Evolutionary conservation across 2,113 vertebrate genomes (phyloP), one percentile per base, ranked within the genome.

Genomic region (Hystrix cristata): DNA sequence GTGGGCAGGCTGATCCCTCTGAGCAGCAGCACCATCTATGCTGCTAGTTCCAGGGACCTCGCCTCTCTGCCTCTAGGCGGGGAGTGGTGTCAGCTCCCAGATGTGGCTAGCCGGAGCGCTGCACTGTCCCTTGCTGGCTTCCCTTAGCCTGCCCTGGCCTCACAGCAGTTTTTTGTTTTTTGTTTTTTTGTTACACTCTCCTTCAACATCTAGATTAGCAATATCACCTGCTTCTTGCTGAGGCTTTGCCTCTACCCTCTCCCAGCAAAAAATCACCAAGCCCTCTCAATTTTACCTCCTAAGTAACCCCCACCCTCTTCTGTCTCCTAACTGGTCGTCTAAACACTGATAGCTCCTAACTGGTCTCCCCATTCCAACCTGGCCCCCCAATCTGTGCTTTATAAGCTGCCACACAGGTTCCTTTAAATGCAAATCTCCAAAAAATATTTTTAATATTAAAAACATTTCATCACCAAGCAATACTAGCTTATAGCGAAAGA

Each of bases 391-490:
- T 18, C 71, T 53, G 57, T 13, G 51, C 9, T 83, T 85, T n/a
- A 34, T 19, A 46, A 57, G 48, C 12, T 74, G 51, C 90, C 13
- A 19, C 8, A 8, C 18, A 27, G 46, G 38, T n/a, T 88, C 67
- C 84, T 92, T 71, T 78, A 74, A 92, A 92, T 46, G 55, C 25
- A 94, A 57, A 46, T 65, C 85, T 90, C 55, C 27, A 38, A 81
- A 83, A 62, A 74, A 83, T 18, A 34, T 79, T 91, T 76, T 95
- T 59, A 91, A 88, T 91, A 62, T 88, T 67, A n/a, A 88, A 91
- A 80, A 69, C 4, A 67, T 34, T 76, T 91, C 43, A 34, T 87
- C 79, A 92, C 46, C 62, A 89, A 89, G 87, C 64, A 46, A n/a
- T 57, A 59, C 59, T 92, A 94, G 72, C 48, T 94, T 87, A 87